A percentile compares a stretch with the other conserved stretches of the same genome.
Evolutionary conservation across 2,797 vertebrate species (phyloP).

Genomic region (Arnoldichthys spilopterus): DNA sequence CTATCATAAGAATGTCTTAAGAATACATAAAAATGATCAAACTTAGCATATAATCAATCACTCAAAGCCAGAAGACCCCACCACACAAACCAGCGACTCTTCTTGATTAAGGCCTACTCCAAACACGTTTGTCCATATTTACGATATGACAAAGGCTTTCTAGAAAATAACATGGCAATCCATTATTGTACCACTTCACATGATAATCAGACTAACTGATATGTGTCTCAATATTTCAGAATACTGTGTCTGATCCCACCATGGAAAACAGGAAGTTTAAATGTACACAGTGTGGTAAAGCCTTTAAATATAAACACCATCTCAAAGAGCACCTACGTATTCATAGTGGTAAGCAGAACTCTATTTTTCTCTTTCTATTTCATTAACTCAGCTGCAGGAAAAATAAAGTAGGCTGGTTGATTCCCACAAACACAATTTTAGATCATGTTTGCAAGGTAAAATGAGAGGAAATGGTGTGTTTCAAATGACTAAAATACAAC

Average conservation of each 20-base stretch:
- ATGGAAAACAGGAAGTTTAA: slow-evolving; percentile 83
- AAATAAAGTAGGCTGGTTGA: neutral
- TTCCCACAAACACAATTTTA: neutral
- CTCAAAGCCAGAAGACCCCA: neutral
- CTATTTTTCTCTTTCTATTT: neutral
- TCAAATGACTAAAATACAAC: too few relatives aligned
- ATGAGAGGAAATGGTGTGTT: too few relatives aligned
- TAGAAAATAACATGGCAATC: neutral
- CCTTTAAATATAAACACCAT: slow-evolving; percentile 89
- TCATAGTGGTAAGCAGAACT: slow-evolving; percentile 80
- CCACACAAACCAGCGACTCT: neutral
- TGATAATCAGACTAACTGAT: neutral
- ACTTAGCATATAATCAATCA: neutral
- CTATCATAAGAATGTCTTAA: neutral
- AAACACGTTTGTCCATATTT: neutral
- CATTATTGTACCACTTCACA: neutral
- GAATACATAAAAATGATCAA: neutral
- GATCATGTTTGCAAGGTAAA: too few relatives aligned
- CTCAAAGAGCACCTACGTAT: slow-evolving; percentile 87
- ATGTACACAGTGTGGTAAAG: slow-evolving; percentile 85
- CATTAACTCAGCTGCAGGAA: neutral
- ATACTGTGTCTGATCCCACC: slow-evolving; percentile 66
- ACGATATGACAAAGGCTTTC: neutral
- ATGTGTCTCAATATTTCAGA: slow-evolving; percentile 47
- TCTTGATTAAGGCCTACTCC: neutral